These are phyloP conservation scores for Calliscelio sp. DNA, from an alignment of 2,888 invertebrate species.

Conservation along the genomic window DNA sequence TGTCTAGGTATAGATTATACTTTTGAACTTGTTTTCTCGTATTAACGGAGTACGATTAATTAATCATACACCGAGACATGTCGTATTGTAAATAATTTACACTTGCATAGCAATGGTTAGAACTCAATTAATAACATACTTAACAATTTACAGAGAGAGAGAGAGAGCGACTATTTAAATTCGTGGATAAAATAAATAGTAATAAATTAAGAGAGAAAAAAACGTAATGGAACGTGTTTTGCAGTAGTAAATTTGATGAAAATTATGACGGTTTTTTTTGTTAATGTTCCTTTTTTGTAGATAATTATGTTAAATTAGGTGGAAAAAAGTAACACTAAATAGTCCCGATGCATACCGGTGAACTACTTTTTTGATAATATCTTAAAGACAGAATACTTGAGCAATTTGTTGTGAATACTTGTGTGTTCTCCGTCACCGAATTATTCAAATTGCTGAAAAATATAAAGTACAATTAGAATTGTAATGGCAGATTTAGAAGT, in stretches of 20 bases:
- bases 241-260: too few relatives aligned
- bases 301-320: too few relatives aligned
- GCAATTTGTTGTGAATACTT: slow-evolving; percentile 83
- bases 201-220: slow-evolving; percentile 31
- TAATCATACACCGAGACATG: slow-evolving; percentile 18
- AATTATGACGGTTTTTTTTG: too few relatives aligned
- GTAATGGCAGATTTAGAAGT: too few relatives aligned
- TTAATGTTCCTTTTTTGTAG: too few relatives aligned
- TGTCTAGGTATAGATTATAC: neutral
- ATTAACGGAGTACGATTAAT: neutral
- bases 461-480: too few relatives aligned
- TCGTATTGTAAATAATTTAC: slow-evolving; percentile 22
- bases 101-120: too few relatives aligned
- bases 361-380: slow-evolving; percentile 83
- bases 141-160: neutral
- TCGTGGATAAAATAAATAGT: slow-evolving; percentile 19
- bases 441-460: slow-evolving; percentile 81
- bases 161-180: neutral
- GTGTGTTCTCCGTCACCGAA: slow-evolving; percentile 77
- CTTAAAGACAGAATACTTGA: slow-evolving; percentile 84
- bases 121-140: too few relatives aligned
- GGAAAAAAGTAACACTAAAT: slow-evolving; percentile 70
- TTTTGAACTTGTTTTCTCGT: slow-evolving; percentile 1
- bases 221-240: too few relatives aligned
- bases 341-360: slow-evolving; percentile 84